A percentile compares a stretch with the other conserved stretches of the same genome.
Conservation (phyloP, 92 coral and sea anemone genomes). For the Epizoanthus rinbou region DNA sequence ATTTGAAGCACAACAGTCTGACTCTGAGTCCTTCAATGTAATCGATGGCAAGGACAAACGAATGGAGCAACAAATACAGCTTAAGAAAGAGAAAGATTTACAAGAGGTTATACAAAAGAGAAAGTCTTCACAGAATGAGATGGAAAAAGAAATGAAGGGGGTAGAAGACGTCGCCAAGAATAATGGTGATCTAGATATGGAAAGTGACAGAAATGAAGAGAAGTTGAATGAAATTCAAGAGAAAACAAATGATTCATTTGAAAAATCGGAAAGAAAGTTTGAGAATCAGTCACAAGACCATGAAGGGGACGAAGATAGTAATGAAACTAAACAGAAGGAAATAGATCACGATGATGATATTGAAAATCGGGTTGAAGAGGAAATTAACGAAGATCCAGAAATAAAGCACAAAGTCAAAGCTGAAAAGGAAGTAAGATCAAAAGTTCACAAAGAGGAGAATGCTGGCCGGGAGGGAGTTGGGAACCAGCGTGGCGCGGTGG, state of each 20-base stretch:
- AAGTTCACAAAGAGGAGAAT: not conserved
- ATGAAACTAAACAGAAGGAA: not conserved
- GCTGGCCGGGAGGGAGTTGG: not conserved
- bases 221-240: not conserved
- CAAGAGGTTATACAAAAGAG: not conserved
- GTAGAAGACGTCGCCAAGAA: not conserved
- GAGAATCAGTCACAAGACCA: not conserved
- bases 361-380: constrained; percentile 1
- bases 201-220: not conserved
- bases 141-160: not conserved
- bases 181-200: not conserved
- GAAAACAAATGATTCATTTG: not conserved
- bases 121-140: not conserved
- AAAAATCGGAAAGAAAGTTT: not conserved
- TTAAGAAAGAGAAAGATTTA: not conserved
- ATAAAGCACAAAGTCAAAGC: not conserved
- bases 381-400: not conserved
- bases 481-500: not conserved
- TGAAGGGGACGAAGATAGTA: not conserved
- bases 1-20: not conserved
- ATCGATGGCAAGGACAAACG: not conserved
- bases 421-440: constrained; percentile 2
- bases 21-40: not conserved
- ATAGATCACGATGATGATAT: not conserved
- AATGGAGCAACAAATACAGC: not conserved